Conservation (phyloP, 2,113 vertebrate genomes). For the Leptobrachium leishanense region DNA sequence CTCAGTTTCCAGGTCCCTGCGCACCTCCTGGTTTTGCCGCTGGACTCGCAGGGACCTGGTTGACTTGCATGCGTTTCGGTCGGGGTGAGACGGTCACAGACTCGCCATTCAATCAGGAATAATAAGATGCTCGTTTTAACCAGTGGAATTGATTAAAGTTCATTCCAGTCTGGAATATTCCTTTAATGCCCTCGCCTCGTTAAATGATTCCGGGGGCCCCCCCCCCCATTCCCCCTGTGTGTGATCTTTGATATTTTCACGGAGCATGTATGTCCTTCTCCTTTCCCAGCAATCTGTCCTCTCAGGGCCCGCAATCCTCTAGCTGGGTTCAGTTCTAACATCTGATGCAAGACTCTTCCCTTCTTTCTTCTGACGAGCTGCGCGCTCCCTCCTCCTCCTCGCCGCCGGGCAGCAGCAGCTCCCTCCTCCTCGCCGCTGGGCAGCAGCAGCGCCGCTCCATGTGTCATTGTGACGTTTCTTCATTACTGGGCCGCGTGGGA, state of each 20-base stretch:
- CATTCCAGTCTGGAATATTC: too few relatives aligned
- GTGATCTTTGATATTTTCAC: background rate
- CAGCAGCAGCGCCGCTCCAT: slow-evolving; percentile 2
- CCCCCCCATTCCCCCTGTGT: background rate
- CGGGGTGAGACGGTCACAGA: too few relatives aligned
- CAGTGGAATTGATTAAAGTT: too few relatives aligned
- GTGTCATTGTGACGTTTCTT: slow-evolving; percentile 33
- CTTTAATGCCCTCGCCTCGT: too few relatives aligned
- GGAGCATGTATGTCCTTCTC: slow-evolving; percentile 48
- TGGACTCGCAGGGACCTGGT: too few relatives aligned
- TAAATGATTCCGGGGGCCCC: background rate
- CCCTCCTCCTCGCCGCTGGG: slow-evolving; percentile 11
- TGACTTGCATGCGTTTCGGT: too few relatives aligned
- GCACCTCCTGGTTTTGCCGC: too few relatives aligned
- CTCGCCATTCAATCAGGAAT: too few relatives aligned
- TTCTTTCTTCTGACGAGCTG: slow-evolving; percentile 12
- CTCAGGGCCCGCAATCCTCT: slow-evolving; percentile 73
- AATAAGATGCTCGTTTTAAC: too few relatives aligned
- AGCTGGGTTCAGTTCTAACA: slow-evolving; percentile 92
- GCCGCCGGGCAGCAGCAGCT: background rate
- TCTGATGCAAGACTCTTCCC: slow-evolving; percentile 17
- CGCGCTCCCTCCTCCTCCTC: background rate
- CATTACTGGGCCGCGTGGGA: slow-evolving; percentile 18
- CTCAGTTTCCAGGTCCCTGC: too few relatives aligned
- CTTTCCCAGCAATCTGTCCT: slow-evolving; percentile 69